A percentile compares a stretch with the other conserved stretches of the same genome.
These are phyloP conservation scores for Latrodectus elegans DNA, from an alignment of 2,888 invertebrate genomes.

Conservation along the genomic window DNA sequence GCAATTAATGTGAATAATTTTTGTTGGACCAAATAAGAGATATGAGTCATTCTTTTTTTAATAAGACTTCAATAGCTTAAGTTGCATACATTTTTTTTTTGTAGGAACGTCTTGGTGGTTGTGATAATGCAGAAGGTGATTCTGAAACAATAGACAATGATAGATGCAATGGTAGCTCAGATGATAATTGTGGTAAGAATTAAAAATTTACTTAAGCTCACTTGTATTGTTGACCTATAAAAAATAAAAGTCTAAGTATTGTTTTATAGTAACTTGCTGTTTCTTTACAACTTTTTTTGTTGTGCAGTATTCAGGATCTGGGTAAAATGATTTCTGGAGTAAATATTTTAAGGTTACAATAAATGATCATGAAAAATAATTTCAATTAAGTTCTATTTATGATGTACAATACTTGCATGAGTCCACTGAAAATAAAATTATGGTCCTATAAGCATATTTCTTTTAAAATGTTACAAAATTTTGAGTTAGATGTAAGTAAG, in stretches of 20 bases:
- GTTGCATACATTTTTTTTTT: not conserved
- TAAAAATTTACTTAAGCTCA: not conserved
- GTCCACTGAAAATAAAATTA: too few relatives aligned
- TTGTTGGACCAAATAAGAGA: too few relatives aligned
- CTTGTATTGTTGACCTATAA: not conserved
- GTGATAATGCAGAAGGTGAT: slow-evolving; percentile 46
- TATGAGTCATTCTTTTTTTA: too few relatives aligned
- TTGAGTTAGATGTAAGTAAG: too few relatives aligned
- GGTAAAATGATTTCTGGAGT: not conserved
- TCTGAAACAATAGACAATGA: slow-evolving; percentile 59
- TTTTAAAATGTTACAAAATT: too few relatives aligned
- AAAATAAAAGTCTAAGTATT: not conserved
- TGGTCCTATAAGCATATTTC: too few relatives aligned
- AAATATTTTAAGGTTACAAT: too few relatives aligned
- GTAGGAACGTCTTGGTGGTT: slow-evolving; percentile 48
- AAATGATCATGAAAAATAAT: too few relatives aligned
- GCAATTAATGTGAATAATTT: too few relatives aligned
- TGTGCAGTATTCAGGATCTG: not conserved
- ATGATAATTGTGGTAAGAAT: slow-evolving; percentile 64
- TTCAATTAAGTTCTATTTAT: too few relatives aligned
- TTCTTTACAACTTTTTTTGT: not conserved
- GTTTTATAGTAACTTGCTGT: not conserved
- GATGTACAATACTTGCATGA: too few relatives aligned
- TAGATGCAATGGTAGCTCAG: slow-evolving; percentile 68
- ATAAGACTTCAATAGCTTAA: too few relatives aligned